These are phyloP conservation scores for Sycobia sp. DNA, from an alignment of 1,140 invertebrate genomes.

Conservation along the genomic window DNA sequence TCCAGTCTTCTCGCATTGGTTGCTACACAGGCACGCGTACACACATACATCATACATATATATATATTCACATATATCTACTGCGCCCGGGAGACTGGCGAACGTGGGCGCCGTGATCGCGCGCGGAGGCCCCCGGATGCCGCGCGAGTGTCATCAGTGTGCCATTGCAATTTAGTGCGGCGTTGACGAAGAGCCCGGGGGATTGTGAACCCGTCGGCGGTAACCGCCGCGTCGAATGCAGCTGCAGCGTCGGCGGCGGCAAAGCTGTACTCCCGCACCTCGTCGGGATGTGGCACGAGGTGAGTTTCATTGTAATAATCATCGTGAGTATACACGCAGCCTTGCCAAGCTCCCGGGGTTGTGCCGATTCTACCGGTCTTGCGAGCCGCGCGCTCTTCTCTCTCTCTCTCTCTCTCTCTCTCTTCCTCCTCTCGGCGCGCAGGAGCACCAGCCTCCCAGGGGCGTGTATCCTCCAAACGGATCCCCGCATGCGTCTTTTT, in stretches of 20 bases:
- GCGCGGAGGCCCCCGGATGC: too few species aligned
- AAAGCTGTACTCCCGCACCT: background rate
- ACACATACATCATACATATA: too few species aligned
- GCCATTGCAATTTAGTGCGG: too few species aligned
- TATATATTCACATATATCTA: too few species aligned
- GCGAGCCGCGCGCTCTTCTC: background rate
- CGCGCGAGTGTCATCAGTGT: too few species aligned
- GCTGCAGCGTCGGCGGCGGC: background rate
- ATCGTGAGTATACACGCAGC: background rate
- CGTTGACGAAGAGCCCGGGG: background rate
- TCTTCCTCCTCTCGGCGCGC: too few species aligned
- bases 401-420: background rate
- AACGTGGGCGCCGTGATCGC: too few species aligned
- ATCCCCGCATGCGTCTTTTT: too few species aligned
- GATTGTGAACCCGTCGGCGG: background rate
- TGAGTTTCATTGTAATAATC: conserved; percentile 45
- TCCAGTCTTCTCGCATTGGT: too few species aligned
- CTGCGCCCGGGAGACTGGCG: too few species aligned
- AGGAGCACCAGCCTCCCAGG: too few species aligned
- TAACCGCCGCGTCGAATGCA: background rate
- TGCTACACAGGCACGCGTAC: too few species aligned
- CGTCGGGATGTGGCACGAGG: conserved; percentile 57
- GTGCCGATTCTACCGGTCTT: background rate
- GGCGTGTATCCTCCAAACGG: background rate
- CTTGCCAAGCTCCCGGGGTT: background rate